Base-by-base conservation (phyloP, 2,113 vertebrate species). In the Urocitellus parryii region DNA sequence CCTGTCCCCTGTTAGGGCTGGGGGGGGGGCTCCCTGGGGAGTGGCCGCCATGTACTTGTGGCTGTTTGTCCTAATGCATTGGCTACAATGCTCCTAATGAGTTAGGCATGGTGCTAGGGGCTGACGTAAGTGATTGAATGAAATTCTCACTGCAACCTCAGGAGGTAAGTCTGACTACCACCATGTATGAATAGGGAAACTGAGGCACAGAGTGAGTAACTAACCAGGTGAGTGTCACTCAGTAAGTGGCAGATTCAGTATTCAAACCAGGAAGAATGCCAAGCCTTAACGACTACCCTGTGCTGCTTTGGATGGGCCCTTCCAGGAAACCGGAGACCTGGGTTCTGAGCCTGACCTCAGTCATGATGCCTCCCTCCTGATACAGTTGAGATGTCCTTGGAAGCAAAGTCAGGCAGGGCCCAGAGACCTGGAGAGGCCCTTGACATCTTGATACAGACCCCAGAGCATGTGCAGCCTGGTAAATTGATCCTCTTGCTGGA, bases 401-500 rank as follows among this genome's bases (percentile, higher is more conserved):
- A 65, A 39, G 70, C 77, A 70, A 58, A 72, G 37, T 25, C 20
- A 20, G 63, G 9, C 22, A 34, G 74, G 18, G 29, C 9, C 29
- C 25, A 76, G 96, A 76, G 51, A 37, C 56, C 51, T 58, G 78
- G 87, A 78, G 16, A 80, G 10, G 34, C 58, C 39, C 61, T 2
- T 11, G 45, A 51, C 70, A 32, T 76, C 70, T 48, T 37, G 27
- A 27, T 2, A 8, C 18, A 77, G 72, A 48, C 68, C 63, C 20
- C 34, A 24, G 42, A 3, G 0, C 17, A 65, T 12, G 34, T 27
- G 80, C 0, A 1, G 45, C 18, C 80, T 0, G 82, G 88, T 79
- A 95, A 97, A 93, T 1, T 0, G 92, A 92, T 94, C 88, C 32
- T 68, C 95, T 97, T 70, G 78, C 97, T 91, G 97, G 92, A 65